A percentile compares a stretch with the other conserved stretches of the same genome.
phyloP scores from a whole-genome alignment of 64 coral and sea anemone species.

The Stichodactyla mertensii region DNA sequence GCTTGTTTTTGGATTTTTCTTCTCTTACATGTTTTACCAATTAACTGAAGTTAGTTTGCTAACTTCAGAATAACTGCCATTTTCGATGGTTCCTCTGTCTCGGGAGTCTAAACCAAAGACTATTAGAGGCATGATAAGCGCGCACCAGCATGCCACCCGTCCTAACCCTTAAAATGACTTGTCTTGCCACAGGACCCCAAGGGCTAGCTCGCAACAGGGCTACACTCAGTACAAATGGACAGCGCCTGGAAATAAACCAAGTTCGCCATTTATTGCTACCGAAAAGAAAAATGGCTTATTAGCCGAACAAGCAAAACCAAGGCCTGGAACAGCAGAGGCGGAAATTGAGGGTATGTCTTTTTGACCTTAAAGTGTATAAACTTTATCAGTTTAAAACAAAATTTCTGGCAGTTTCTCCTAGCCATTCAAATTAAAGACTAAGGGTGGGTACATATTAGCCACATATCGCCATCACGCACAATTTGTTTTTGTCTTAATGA shows the following conservation, averaged over 20 bases:
- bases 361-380: neutral
- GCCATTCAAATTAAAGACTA: no score
- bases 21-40: no score
- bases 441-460: no score
- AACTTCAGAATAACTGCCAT: no score
- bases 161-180: neutral
- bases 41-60: no score
- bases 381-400: neutral
- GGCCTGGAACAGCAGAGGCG: slow-evolving; percentile 86
- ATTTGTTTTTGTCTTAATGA: neutral
- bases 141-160: no score
- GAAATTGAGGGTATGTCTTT: slow-evolving; percentile 87
- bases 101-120: no score
- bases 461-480: no score
- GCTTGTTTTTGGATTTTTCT: no score
- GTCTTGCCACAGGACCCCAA: slow-evolving; percentile 42
- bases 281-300: slow-evolving; percentile 68
- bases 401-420: no score
- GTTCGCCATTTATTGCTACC: slow-evolving; percentile 81
- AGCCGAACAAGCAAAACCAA: slow-evolving; percentile 60
- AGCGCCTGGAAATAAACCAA: slow-evolving; percentile 74
- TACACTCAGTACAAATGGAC: slow-evolving; percentile 86
- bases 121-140: no score
- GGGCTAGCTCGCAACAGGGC: slow-evolving; percentile 48
- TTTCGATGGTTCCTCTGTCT: no score